These are phyloP conservation scores for Vireo griseus DNA, from an alignment of 2,797 vertebrate species.

Conservation along the genomic window DNA sequence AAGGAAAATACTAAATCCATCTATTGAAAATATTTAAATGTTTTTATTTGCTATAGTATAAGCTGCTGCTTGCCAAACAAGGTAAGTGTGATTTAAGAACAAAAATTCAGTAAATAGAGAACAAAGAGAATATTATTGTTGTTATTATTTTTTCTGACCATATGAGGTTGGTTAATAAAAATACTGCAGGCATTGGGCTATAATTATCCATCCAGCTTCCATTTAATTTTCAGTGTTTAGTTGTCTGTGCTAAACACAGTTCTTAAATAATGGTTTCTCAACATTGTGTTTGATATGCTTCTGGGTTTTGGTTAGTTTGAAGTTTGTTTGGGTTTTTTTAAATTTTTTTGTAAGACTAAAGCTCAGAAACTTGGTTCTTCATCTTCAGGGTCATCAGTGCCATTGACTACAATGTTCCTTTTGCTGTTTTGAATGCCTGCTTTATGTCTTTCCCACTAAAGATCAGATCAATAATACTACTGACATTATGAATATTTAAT, in stretches of 20 bases:
- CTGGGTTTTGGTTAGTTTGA: neutral
- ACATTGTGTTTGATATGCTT: neutral
- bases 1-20: neutral
- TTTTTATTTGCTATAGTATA: constrained; percentile 21
- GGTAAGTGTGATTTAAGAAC: constrained; percentile 17
- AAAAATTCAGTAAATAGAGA: neutral
- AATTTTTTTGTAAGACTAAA: neutral
- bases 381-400: neutral
- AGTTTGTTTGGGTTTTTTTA: neutral
- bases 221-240: neutral
- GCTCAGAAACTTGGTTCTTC: neutral
- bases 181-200: neutral
- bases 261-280: neutral
- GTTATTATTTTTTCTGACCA: neutral
- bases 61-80: constrained; percentile 3
- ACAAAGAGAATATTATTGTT: neutral
- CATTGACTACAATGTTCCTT: neutral
- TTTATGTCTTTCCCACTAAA: neutral
- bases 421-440: neutral
- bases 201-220: neutral
- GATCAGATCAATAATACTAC: neutral
- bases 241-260: neutral
- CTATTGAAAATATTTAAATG: neutral
- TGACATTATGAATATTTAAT: neutral
- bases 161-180: neutral